These are phyloP conservation scores for Pandemis corylana DNA, from an alignment of 2,888 invertebrate genomes.

Conservation along the genomic window DNA sequence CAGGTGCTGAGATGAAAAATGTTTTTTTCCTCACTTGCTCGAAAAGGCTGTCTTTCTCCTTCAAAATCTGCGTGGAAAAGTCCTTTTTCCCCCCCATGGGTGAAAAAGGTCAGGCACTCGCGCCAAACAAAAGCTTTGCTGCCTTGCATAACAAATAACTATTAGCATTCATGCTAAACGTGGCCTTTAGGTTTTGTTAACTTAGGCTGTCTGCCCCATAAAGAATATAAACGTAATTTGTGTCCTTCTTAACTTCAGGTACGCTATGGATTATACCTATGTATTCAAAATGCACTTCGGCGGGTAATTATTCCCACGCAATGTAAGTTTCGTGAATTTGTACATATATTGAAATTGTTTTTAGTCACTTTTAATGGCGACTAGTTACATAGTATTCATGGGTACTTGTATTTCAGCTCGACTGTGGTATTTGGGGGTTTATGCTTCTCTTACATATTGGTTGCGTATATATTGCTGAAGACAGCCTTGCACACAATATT, in stretches of 20 bases:
- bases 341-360: neutral
- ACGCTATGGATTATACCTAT: conserved; percentile 75
- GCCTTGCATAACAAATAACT: too few relatives aligned
- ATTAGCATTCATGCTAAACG: too few relatives aligned
- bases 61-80: too few relatives aligned
- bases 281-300: conserved; percentile 72
- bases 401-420: conserved; percentile 55
- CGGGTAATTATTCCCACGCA: conserved; percentile 66
- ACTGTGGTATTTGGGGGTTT: conserved; percentile 70
- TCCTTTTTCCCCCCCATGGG: too few relatives aligned
- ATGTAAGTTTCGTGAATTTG: conserved; percentile 58
- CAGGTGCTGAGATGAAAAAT: too few relatives aligned
- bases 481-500: conserved; percentile 75
- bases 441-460: conserved; percentile 66
- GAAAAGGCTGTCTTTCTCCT: too few relatives aligned
- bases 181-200: too few relatives aligned
- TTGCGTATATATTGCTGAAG: conserved; percentile 68
- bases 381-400: neutral
- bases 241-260: conserved; percentile 56
- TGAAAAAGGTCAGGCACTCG: too few relatives aligned
- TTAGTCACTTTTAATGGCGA: neutral
- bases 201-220: too few relatives aligned
- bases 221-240: neutral
- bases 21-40: too few relatives aligned
- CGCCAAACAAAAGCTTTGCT: too few relatives aligned